Base-by-base conservation (phyloP, 2,113 vertebrate species). In the Dipodomys stephensi region DNA sequence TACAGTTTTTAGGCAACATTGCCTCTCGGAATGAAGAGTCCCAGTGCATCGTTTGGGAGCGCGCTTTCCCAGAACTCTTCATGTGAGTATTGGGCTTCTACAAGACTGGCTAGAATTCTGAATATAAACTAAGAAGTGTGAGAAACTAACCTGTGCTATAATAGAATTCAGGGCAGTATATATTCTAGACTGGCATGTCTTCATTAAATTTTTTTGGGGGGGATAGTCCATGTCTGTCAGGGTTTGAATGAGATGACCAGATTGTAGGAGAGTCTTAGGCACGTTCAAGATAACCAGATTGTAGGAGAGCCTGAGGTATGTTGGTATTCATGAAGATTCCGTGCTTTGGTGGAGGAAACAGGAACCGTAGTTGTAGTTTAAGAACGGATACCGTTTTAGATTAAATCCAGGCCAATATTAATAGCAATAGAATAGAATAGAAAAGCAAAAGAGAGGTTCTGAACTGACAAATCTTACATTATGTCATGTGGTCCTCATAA, bases 1-100 rank as follows among this genome's bases (percentile, higher is more conserved):
- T 99, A 86, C 99, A 99, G 97, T 99, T 99, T 97, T 98, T 99
- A 73, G 99, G 99, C 97, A 99, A 99, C 78, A 15, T 99, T 23
- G 99, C 99, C 27, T 98, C 99, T 39, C 99, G 99, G 97, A 99
- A 99, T 88, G 98, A 97, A 94, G 98, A 97, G 69, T 99, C 99
- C 89, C 99, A 99, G 98, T 98, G 99, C 60, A 97, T 98, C 57
- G 98, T 99, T 86, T 99, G 98, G 98, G 98, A 97, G 90, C 97
- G 96, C 72, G 97, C 97, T 76, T 98, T 98, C 96, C 98, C 98
- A 93, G 98, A 98, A 64, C 97, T 98, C 93, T 98, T 98, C 96
- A 93, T 98, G 98, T 98, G 98, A 99, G 98, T 98, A 97, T 96
- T 82, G 92, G 0, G 23, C 28, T 92, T 72, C 79, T 88, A 80